phyloP scores from a whole-genome alignment of 1,140 invertebrate genomes.

The Schlechtendalia chinensis region DNA sequence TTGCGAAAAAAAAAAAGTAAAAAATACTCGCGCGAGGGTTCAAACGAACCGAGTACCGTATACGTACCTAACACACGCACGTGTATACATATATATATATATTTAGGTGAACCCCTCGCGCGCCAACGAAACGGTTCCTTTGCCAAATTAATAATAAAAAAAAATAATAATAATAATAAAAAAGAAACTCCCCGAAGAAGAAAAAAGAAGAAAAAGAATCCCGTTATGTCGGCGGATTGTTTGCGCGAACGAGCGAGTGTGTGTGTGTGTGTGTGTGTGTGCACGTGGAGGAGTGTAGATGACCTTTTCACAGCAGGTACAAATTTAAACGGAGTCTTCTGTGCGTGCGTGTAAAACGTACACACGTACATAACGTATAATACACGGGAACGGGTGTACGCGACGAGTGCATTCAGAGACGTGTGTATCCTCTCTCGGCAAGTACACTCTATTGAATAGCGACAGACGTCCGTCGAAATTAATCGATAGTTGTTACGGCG shows the following conservation, averaged over 20 bases:
- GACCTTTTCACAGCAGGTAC: slow-evolving; percentile 49
- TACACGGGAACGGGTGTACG: neutral
- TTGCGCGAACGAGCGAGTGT: neutral
- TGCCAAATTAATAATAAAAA: slow-evolving; percentile 50
- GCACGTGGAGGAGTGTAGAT: neutral
- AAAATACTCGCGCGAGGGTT: slow-evolving; percentile 36
- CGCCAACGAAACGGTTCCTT: slow-evolving; percentile 35
- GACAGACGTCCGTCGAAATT: too few relatives aligned
- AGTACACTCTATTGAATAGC: too few relatives aligned
- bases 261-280: too few relatives aligned
- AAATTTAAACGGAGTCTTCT: neutral
- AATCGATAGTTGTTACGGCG: too few relatives aligned
- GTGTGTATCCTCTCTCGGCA: too few relatives aligned
- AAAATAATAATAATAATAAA: too few relatives aligned
- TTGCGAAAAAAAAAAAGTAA: slow-evolving; percentile 27
- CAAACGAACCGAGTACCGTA: slow-evolving; percentile 29
- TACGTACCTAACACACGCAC: too few relatives aligned
- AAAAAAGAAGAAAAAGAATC: slow-evolving; percentile 44
- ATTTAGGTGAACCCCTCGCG: slow-evolving; percentile 4
- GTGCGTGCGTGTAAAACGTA: neutral
- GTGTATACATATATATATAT: too few relatives aligned
- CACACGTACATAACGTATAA: neutral
- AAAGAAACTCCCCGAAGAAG: neutral
- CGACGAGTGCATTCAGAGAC: too few relatives aligned
- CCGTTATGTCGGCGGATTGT: slow-evolving; percentile 40